Percentiles rank a stretch among this genome's conserved stretches.
phyloP scores from a whole-genome alignment of 2,797 vertebrate species.

The Garrulus glandarius region DNA sequence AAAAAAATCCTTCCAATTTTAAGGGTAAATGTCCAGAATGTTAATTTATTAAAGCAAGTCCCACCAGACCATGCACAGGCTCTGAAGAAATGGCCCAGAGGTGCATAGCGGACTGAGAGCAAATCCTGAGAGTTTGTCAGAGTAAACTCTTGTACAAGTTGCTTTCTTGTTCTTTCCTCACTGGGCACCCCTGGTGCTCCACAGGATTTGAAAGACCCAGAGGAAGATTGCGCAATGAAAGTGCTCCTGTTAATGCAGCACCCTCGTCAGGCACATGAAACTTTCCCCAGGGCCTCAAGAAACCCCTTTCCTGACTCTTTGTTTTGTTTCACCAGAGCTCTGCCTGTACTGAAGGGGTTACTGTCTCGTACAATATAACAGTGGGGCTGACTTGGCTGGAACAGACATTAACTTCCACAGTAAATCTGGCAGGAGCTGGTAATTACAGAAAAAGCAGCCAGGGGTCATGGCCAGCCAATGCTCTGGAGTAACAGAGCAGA shows the following conservation, averaged over 20 bases:
- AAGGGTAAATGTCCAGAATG: neutral
- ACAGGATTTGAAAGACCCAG: neutral
- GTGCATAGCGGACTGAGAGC: neutral
- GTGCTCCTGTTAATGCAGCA: neutral
- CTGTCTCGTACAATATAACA: slow-evolving; percentile 62
- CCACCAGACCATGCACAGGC: neutral
- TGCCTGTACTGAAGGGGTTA: slow-evolving; percentile 70
- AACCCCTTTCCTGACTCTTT: neutral
- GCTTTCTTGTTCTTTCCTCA: neutral
- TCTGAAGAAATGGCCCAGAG: slow-evolving; percentile 3
- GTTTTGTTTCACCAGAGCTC: slow-evolving; percentile 21
- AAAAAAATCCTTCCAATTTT: slow-evolving; percentile 11
- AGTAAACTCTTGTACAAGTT: neutral
- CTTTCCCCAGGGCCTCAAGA: neutral
- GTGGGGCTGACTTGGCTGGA: slow-evolving; percentile 69
- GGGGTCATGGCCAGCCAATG: slow-evolving; percentile 72
- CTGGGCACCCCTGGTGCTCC: neutral
- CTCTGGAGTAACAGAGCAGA: slow-evolving; percentile 73
- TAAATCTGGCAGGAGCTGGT: slow-evolving; percentile 75
- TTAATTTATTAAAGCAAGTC: slow-evolving; percentile 2
- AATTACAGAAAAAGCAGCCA: slow-evolving; percentile 74
- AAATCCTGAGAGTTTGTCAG: neutral
- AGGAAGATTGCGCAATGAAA: neutral
- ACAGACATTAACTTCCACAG: slow-evolving; percentile 74
- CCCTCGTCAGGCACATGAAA: neutral